Percentiles rank a stretch among this genome's conserved stretches.
Conservation (phyloP, 2,113 vertebrate genomes). For the Boulengeromyrus knoepffleri region DNA sequence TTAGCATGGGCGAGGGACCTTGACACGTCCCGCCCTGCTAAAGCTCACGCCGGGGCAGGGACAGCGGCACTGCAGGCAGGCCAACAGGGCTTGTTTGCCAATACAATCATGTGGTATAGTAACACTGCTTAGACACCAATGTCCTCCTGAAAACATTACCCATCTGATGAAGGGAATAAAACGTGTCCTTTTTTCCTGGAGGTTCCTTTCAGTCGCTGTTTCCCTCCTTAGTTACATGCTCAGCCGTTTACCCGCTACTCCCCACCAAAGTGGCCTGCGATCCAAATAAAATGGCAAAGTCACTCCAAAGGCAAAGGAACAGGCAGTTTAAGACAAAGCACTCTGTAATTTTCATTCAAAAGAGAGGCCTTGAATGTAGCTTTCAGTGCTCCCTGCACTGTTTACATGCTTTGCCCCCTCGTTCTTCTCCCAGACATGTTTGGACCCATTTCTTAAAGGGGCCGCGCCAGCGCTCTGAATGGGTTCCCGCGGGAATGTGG, state of each 20-base stretch:
- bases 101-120: background rate
- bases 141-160: background rate
- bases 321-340: constrained; percentile 5
- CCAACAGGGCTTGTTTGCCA: background rate
- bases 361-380: background rate
- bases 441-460: constrained; percentile 8
- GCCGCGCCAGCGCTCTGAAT: background rate
- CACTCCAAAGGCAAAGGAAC: background rate
- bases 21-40: background rate
- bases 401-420: background rate
- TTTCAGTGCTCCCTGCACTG: background rate
- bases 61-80: background rate
- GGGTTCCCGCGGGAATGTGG: background rate
- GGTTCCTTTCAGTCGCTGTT: background rate
- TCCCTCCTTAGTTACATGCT: background rate
- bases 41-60: background rate
- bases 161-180: background rate
- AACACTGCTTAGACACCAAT: background rate
- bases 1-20: background rate
- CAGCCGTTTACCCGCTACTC: background rate
- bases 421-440: background rate
- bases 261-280: background rate
- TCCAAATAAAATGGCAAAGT: background rate
- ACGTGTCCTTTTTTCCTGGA: background rate
- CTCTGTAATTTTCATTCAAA: constrained; percentile 3